Evolutionary conservation across 2,888 invertebrate species (phyloP), one percentile per base, ranked within the genome.

Genomic region (Melanostoma scalare): DNA sequence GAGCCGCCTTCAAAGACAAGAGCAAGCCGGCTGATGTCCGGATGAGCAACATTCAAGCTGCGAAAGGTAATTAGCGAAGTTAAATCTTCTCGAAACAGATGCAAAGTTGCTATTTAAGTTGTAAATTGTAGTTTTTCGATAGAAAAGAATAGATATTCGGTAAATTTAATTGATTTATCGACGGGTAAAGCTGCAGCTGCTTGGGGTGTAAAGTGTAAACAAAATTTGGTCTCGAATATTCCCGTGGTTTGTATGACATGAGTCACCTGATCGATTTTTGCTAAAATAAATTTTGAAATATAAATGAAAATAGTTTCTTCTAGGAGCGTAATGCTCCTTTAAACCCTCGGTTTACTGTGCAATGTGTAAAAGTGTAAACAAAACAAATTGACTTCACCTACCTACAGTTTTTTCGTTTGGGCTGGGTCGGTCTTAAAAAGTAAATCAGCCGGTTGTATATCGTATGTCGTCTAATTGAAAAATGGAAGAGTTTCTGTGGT

Each of bases 11-110:
- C 89, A 96, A 96, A 92, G 96, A 97, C 92, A 97, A 96, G 93
- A 95, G 95, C 89, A 99, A 99, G 93, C 99, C 99, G 53, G 93
- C 95, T 50, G 98, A 98, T 93, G 97, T 99, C 89, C 94, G 99
- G 72, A 93, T 94, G 86, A 99, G 98, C 91, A 99, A 99, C 91
- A 99, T 99, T 88, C 95, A 96, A 92, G 99, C 99, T 89, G 99
- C 98, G 71, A 99, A 99, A 96, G 98, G 98, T 98, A 93, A 81
- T 67, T 71, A 5, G 0, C 8, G 3, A n/a, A 35, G 40, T 42
- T 42, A 30, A 56, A 82, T 6, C 1, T 30, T 1, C 0, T 1
- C 4, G 3, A 55, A 69, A 8, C 30, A 10, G 3, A 6, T 10
- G n/a, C n/a, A 6, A 53, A 60, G 20, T 3, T 50, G 30, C 48